Conservation (phyloP, 2,113 vertebrate genomes). For the Cephalophus harveyi region DNA sequence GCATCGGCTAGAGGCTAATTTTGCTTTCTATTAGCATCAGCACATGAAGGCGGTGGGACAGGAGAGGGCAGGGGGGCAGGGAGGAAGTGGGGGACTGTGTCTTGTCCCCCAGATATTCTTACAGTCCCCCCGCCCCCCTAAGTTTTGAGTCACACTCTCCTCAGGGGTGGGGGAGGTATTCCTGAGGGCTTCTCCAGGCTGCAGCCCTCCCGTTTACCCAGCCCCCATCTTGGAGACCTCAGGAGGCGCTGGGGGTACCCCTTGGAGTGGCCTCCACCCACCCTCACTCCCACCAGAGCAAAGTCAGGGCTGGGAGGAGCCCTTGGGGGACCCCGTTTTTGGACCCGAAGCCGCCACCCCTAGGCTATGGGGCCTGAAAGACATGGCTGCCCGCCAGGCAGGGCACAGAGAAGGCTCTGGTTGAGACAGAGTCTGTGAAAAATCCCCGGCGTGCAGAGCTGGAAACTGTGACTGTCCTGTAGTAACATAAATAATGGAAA, state of each 20-base stretch:
- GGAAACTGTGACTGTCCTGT: conserved; percentile 77
- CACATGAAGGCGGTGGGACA: background rate
- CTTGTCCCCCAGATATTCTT: background rate
- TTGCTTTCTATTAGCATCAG: conserved; percentile 44
- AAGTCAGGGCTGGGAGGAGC: background rate
- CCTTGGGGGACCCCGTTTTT: background rate
- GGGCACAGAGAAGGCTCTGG: conserved; percentile 19
- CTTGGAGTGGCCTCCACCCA: background rate
- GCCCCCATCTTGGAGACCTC: background rate
- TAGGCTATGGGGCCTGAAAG: background rate
- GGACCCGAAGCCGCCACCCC: background rate
- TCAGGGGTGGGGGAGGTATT: background rate
- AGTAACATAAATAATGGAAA: conserved; percentile 82
- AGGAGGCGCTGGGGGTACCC: background rate
- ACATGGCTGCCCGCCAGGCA: background rate
- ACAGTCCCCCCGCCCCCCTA: no score
- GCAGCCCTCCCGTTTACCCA: background rate
- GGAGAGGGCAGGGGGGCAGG: background rate
- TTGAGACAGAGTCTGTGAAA: conserved; percentile 46
- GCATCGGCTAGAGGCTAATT: conserved; percentile 52
- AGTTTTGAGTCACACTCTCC: no score
- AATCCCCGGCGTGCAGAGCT: conserved; percentile 51
- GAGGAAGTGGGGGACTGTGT: background rate
- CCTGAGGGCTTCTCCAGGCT: background rate
- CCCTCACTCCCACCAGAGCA: background rate